Base-by-base conservation (phyloP, 2,888 invertebrate species). In the Hipparchia semele region DNA sequence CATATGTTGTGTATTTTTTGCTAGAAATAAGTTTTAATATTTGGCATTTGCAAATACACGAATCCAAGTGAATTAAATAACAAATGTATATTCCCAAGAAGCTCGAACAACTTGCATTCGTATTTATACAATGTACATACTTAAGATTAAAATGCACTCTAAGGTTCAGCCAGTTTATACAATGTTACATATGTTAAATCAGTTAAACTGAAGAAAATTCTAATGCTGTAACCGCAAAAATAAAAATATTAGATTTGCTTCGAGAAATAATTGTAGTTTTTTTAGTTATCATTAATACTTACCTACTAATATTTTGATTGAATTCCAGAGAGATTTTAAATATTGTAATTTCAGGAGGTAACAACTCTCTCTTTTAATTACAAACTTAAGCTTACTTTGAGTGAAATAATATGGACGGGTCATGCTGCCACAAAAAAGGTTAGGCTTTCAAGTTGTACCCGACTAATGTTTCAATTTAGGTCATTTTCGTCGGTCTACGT, bases 41-140 rank as follows among this genome's bases (percentile, higher is more conserved):
- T 39, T 60, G 6, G 33, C 12, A 60, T 60, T 39, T 39, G 9
- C 39, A 39, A 33, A 60, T 39, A 12, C 59, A 60, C 8, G 23
- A 60, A 39, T 60, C 9, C 7, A 54, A 54, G 54, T 12, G 4
- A 54, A 54, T 54, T 23, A 58, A 23, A 23, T 6, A 23, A 9
- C 53, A 53, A 53, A 53, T 49, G 6, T 23, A 23, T 58, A 58
- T 58, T 58, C 58, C 58, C 58, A 8, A 58, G 58, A 58, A 2
- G 9, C 10, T 59, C 59, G 9, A 1, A 39, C 23, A 33, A 33
- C 10, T 39, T 33, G 39, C 59, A 60, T 60, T 39, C 12, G 39
- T 60, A 60, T 60, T 39, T 12, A 33, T 60, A 39, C 39, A 60
- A 60, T 60, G 59, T 60, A 39, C 39, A 6, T 60, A 60, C 6